These are phyloP conservation scores for Chinchilla lanigera DNA, from an alignment of 2,113 vertebrate genomes.

Conservation along the genomic window DNA sequence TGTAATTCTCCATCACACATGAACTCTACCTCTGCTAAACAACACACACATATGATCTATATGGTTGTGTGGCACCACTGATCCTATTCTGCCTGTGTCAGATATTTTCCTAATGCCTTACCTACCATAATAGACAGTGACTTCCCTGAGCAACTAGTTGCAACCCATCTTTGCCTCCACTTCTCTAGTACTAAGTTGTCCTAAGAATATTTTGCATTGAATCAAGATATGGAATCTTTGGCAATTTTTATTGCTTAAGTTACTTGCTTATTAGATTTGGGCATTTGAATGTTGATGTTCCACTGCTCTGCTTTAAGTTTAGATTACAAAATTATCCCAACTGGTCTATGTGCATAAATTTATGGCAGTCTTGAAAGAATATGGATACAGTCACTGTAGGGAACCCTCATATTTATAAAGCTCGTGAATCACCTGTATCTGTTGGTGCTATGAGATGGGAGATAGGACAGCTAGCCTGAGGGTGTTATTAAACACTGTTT, in stretches of 20 bases:
- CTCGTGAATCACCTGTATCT: constrained; percentile 6
- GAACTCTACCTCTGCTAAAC: not conserved
- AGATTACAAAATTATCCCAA: not conserved
- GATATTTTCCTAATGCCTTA: not conserved
- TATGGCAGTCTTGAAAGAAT: not conserved
- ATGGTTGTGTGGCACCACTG: not conserved
- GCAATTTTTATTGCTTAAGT: not conserved
- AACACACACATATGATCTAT: not conserved
- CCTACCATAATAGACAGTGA: fast-evolving
- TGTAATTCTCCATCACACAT: not conserved
- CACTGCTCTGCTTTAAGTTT: not conserved
- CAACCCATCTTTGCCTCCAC: not conserved
- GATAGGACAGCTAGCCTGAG: not conserved
- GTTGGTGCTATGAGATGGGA: not conserved
- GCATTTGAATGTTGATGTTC: not conserved
- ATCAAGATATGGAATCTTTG: not conserved
- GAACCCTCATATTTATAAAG: not conserved
- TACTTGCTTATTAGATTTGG: constrained; percentile 19
- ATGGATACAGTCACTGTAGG: not conserved
- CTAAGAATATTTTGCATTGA: not conserved
- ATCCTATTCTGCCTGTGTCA: not conserved
- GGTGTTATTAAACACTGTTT: constrained; percentile 9
- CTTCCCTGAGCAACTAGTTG: not conserved
- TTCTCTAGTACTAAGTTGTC: not conserved
- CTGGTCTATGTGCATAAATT: not conserved